phyloP scores from a whole-genome alignment of 2,888 invertebrate genomes.

The Tachina lurida region DNA sequence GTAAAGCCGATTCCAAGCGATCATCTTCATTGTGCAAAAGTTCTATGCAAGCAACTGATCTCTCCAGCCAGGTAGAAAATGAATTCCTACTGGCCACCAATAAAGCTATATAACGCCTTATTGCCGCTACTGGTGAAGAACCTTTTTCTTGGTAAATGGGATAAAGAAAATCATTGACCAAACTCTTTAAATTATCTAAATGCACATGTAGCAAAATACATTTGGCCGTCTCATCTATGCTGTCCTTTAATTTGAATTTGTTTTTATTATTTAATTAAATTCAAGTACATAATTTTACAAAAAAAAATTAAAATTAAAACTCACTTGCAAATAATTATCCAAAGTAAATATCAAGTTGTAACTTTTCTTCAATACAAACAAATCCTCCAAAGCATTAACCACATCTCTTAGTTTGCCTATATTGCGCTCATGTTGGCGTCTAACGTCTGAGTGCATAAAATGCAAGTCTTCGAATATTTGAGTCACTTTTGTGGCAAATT shows the following conservation, averaged over 20 bases:
- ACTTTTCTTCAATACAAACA: slow-evolving; percentile 80
- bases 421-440: slow-evolving; percentile 80
- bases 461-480: slow-evolving; percentile 80
- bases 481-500: slow-evolving; percentile 80
- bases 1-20: slow-evolving; percentile 80
- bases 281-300: not conserved
- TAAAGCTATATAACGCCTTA: slow-evolving; percentile 80
- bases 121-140: slow-evolving; percentile 77
- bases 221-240: slow-evolving; percentile 81
- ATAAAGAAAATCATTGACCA: slow-evolving; percentile 81
- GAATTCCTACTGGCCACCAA: slow-evolving; percentile 79
- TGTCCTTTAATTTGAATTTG: slow-evolving; percentile 73
- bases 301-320: slow-evolving; percentile 18
- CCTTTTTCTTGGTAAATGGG: slow-evolving; percentile 82
- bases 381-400: slow-evolving; percentile 79
- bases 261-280: not conserved
- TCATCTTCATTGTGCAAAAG: slow-evolving; percentile 81
- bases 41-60: slow-evolving; percentile 80
- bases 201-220: slow-evolving; percentile 81
- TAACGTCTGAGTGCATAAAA: slow-evolving; percentile 81
- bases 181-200: slow-evolving; percentile 78
- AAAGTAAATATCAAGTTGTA: slow-evolving; percentile 81
- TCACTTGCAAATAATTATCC: slow-evolving; percentile 80
- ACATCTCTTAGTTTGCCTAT: slow-evolving; percentile 78
- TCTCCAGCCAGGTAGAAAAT: slow-evolving; percentile 80